Evolutionary conservation across 2,797 vertebrate species (phyloP).

Genomic region (Scomberomorus guttatus): DNA sequence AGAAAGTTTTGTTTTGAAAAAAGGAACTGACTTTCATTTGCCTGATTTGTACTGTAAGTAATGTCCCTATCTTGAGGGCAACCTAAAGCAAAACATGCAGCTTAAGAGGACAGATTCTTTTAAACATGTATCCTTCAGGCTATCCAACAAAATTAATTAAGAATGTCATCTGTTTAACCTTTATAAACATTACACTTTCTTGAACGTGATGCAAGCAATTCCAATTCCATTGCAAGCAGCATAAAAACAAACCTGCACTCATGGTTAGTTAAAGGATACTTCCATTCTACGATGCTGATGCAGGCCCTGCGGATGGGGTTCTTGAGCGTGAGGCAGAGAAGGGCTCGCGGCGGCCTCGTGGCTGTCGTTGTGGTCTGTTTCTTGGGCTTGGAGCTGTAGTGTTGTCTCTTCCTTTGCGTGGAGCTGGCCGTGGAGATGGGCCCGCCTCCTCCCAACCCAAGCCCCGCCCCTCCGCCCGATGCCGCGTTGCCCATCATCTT

Average conservation of each 20-base stretch:
- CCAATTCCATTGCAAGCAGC: background rate
- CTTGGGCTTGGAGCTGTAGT: slow-evolving; percentile 96
- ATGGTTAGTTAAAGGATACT: slow-evolving; percentile 92
- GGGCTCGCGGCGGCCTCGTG: slow-evolving; percentile 94
- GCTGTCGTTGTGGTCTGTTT: slow-evolving; percentile 93
- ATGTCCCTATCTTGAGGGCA: background rate
- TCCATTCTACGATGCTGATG: slow-evolving; percentile 99
- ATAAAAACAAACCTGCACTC: background rate
- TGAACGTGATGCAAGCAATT: background rate
- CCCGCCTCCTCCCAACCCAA: slow-evolving; percentile 83
- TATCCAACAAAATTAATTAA: background rate
- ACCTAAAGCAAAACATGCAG: background rate
- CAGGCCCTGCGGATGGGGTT: slow-evolving; percentile 98
- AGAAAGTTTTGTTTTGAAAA: background rate
- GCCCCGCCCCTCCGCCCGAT: slow-evolving; percentile 70
- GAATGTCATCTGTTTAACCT: background rate
- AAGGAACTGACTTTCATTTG: background rate
- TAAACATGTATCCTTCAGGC: background rate
- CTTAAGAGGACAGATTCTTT: background rate
- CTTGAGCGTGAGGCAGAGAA: slow-evolving; percentile 98
- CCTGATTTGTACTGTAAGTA: background rate
- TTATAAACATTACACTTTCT: background rate
- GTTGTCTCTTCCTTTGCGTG: slow-evolving; percentile 96
- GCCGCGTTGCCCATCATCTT: slow-evolving; percentile 94
- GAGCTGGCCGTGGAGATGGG: slow-evolving; percentile 97